Evolutionary conservation across 92 coral and sea anemone genomes (phyloP).

Genomic region (Muricea muricata): DNA sequence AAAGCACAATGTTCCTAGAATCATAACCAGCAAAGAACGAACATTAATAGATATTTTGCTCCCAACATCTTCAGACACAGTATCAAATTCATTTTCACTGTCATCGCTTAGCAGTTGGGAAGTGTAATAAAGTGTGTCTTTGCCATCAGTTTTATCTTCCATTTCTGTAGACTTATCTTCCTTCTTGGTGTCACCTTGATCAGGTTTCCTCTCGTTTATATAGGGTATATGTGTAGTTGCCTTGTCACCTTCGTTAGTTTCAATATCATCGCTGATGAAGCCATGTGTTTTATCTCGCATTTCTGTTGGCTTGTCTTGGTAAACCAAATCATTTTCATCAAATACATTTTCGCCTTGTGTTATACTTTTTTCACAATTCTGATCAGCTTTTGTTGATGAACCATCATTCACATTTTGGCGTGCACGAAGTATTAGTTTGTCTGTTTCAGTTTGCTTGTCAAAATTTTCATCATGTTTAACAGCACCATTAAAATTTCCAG

Average conservation of each 20-base stretch:
- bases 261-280: background rate
- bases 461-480: slow-evolving; percentile 5
- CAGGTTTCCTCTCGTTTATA: background rate
- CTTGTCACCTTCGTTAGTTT: background rate
- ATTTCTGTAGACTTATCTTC: background rate
- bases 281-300: background rate
- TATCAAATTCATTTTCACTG: background rate
- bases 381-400: background rate
- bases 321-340: background rate
- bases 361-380: background rate
- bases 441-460: background rate
- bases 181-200: background rate
- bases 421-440: too few species aligned
- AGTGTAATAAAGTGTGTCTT: background rate
- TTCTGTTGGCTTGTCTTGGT: background rate
- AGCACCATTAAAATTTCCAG: background rate
- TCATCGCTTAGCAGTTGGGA: background rate
- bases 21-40: slow-evolving; percentile 4
- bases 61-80: background rate
- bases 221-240: background rate
- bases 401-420: background rate
- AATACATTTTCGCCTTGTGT: background rate
- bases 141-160: background rate
- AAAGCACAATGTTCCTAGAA: background rate
- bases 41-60: background rate